These are phyloP conservation scores for Lindbergichthys nudifrons DNA, from an alignment of 2,797 vertebrate genomes.

Conservation along the genomic window DNA sequence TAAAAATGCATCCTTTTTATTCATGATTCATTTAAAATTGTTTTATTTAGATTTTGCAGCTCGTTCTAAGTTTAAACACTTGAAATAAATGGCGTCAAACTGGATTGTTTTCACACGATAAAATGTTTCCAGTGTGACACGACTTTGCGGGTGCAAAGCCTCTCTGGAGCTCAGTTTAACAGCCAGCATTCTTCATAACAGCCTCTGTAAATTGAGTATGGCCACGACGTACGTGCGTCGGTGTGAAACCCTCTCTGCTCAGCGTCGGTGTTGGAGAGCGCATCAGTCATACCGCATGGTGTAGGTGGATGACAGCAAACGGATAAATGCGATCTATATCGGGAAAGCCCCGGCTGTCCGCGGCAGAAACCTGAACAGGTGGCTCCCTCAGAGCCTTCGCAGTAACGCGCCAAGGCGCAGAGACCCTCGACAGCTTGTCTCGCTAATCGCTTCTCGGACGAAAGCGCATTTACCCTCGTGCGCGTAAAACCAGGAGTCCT, in stretches of 20 bases:
- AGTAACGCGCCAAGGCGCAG: constrained; percentile 65
- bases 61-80: neutral
- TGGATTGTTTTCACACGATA: neutral
- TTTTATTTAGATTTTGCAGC: too few species aligned
- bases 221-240: constrained; percentile 46
- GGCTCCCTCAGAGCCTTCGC: constrained; percentile 62
- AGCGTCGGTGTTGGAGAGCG: constrained; percentile 53
- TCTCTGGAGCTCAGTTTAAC: neutral
- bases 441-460: constrained; percentile 82
- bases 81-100: neutral
- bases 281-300: constrained; percentile 40
- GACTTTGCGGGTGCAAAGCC: neutral
- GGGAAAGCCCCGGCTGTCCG: constrained; percentile 75
- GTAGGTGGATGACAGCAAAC: constrained; percentile 64
- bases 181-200: constrained; percentile 13
- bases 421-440: constrained; percentile 76
- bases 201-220: constrained; percentile 12
- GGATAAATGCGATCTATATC: constrained; percentile 78
- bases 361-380: constrained; percentile 82
- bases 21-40: neutral
- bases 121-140: neutral
- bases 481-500: constrained; percentile 61
- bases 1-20: neutral
- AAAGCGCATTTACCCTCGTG: constrained; percentile 61
- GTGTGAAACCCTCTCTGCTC: constrained; percentile 18